Conservation (phyloP, 2,888 invertebrate species). For the Anodontia alba region DNA sequence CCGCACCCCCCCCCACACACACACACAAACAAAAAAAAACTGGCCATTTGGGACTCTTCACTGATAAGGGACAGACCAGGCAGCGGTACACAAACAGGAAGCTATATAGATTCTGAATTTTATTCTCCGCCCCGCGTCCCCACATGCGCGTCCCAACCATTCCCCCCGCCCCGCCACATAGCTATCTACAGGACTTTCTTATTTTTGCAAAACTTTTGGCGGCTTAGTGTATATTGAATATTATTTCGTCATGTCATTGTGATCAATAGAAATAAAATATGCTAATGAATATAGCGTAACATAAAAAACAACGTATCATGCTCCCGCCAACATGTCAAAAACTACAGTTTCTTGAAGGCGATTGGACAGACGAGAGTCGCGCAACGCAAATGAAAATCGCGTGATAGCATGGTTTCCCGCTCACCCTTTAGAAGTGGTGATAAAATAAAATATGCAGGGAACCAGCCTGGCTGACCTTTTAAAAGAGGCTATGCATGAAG, state of each 20-base stretch:
- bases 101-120: too few relatives aligned
- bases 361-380: not conserved
- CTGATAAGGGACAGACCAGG: too few relatives aligned
- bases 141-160: too few relatives aligned
- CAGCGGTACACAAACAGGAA: too few relatives aligned
- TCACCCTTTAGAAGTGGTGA: not conserved
- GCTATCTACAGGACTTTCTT: too few relatives aligned
- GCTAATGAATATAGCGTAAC: not conserved
- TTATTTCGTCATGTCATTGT: not conserved
- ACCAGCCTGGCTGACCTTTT: not conserved
- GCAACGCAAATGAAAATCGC: not conserved
- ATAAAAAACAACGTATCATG: not conserved
- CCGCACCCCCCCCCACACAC: too few relatives aligned
- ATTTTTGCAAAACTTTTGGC: too few relatives aligned
- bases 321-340: slow-evolving; percentile 17
- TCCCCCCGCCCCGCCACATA: too few relatives aligned
- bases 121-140: too few relatives aligned
- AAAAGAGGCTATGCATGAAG: not conserved
- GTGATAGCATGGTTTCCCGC: not conserved
- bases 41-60: too few relatives aligned
- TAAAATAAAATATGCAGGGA: not conserved
- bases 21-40: too few relatives aligned
- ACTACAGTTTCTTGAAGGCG: not conserved
- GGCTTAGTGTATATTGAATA: too few relatives aligned
- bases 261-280: not conserved